phyloP scores from a whole-genome alignment of 2,888 invertebrate species.

The Molorchus minor region DNA sequence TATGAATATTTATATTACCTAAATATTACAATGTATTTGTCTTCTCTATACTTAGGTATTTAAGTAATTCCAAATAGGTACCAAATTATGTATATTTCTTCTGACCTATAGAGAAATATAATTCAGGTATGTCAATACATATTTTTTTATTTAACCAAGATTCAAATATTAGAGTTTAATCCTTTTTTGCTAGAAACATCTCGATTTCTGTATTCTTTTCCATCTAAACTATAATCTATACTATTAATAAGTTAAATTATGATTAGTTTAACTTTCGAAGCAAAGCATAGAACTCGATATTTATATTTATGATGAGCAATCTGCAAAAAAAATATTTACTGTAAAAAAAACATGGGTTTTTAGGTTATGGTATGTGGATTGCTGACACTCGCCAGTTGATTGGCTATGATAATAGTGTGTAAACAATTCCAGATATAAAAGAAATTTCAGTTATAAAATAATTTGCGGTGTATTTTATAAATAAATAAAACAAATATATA shows the following conservation, averaged over 20 bases:
- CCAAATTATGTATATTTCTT: conserved; percentile 31
- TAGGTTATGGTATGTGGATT: no score
- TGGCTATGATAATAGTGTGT: no score
- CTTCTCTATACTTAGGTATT: conserved; percentile 41
- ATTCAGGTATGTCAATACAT: conserved; percentile 45
- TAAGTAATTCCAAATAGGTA: conserved; percentile 46
- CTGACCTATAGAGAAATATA: conserved; percentile 43
- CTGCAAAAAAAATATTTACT: conserved; percentile 25
- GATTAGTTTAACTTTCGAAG: conserved; percentile 46
- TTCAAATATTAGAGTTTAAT: conserved; percentile 25
- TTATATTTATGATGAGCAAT: conserved; percentile 37
- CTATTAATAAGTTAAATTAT: conserved; percentile 52
- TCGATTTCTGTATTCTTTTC: conserved; percentile 49
- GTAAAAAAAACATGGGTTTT: conserved; percentile 10
- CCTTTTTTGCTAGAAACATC: conserved; percentile 36
- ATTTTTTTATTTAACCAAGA: conserved; percentile 28
- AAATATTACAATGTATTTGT: conserved; percentile 37
- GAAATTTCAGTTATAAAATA: no score
- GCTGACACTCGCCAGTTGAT: no score
- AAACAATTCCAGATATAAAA: no score
- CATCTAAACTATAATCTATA: conserved; percentile 47
- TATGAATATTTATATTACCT: no score
- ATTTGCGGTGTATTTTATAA: no score
- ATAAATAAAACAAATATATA: no score
- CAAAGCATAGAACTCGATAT: conserved; percentile 44